Percentiles rank a stretch among this genome's conserved stretches.
Conservation (phyloP, 1,140 invertebrate genomes). For the Thalassaphorura encarpata region DNA sequence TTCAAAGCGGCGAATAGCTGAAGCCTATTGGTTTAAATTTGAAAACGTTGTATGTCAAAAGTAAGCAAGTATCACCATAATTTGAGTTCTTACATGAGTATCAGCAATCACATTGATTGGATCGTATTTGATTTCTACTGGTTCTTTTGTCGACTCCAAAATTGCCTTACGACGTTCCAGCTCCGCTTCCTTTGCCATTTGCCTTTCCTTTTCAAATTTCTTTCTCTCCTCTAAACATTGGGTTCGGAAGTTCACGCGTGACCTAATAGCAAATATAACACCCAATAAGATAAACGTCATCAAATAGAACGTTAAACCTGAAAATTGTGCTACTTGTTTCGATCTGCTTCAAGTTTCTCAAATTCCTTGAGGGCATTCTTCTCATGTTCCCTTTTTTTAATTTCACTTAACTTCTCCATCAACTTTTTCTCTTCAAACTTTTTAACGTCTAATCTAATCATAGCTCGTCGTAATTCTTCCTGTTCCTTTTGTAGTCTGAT, state of each 20-base stretch:
- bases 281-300: too few species aligned
- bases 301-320: too few species aligned
- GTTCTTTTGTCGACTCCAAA: slow-evolving; percentile 24
- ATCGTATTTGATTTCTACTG: slow-evolving; percentile 22
- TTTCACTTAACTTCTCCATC: not conserved
- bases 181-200: slow-evolving; percentile 11
- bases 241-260: too few species aligned
- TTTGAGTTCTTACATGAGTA: slow-evolving; percentile 17
- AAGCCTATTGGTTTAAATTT: too few species aligned
- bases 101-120: slow-evolving; percentile 18
- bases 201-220: not conserved
- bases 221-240: not conserved
- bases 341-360: too few species aligned
- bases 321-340: not conserved
- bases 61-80: not conserved
- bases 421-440: not conserved
- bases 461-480: not conserved
- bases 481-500: too few species aligned
- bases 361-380: not conserved
- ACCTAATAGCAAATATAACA: too few species aligned
- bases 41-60: not conserved
- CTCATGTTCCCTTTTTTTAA: not conserved
- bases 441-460: slow-evolving; percentile 4
- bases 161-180: not conserved
- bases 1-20: slow-evolving; percentile 15